Evolutionary conservation across 2,113 vertebrate genomes (phyloP), one percentile per base, ranked within the genome.

Genomic region (Nannobrachium achirus): DNA sequence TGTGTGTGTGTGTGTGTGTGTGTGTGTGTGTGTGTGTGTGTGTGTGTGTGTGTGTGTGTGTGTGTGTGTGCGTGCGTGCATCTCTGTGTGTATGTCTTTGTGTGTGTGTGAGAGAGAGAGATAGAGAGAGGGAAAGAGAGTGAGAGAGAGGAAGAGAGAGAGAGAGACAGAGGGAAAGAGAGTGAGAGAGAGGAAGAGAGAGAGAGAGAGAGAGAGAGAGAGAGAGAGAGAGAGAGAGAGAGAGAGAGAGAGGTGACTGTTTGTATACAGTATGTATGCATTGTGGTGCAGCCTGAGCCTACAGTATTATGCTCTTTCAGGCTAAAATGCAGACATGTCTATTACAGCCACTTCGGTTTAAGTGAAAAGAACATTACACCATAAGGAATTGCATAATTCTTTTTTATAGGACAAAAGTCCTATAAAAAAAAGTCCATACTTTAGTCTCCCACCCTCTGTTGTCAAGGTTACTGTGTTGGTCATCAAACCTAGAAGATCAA

Each of bases 221-320:
- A n/a, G 44, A 62, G 63, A 63, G 63, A 70, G 20, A 59, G 92
- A 92, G 92, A 87, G 88, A n/a, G 81, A 56, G 83, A 90, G 92
- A 62, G 6, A 65, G 18, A 8, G 6, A 40, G 10, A 40, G 2
- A 50, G 2, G 46, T 13, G 46, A n/a, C 14, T 49, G 46, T 49
- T 6, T 66, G 15, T 14, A 11, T 51, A 49, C 68, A 10, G n/a
- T 25, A 13, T 52, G 40, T 57, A 3, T 39, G 6, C 68, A 42
- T 40, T 64, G 49, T 38, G 10, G 25, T 13, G 15, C 10, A 46
- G 41, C 62, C 56, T 56, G 52, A n/a, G n/a, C n/a, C 53, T 38
- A 56, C 38, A 20, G 42, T n/a, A n/a, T n/a, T 55, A 9, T 1
- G 2, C 0, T 13, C 19, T 52, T 19, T 40, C 5, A 64, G 16